Evolutionary conservation across 2,113 vertebrate species (phyloP), one percentile per base, ranked within the genome.

Genomic region (Agelaius phoeniceus): DNA sequence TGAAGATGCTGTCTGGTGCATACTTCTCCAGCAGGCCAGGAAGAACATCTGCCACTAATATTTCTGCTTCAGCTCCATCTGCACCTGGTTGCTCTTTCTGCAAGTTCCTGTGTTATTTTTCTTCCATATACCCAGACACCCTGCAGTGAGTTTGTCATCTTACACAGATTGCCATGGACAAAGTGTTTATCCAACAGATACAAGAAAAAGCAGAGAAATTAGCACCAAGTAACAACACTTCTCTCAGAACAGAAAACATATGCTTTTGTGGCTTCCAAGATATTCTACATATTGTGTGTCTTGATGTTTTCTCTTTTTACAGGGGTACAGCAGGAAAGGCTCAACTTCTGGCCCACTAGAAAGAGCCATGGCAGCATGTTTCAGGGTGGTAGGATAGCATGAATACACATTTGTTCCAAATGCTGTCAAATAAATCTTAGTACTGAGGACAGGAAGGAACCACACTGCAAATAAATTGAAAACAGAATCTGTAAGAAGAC

Each of bases 31-130:
- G 90, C 59, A 79, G 84, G 65, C 84, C 86, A 91, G 81, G 94
- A 93, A 93, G 86, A 97, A 96, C 95, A 96, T 96, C 94, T 96
- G 97, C 91, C 97, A 91, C 41, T 66, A 94, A 31, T 77, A 90
- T 96, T 96, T 93, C 92, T 97, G 84, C 41, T 82, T 91, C 69
- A 94, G 66, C 82, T 94, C 82, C 77, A 35, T 62, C 76, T 82
- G 93, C 94, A 97, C 92, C 90, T 96, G 92, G 55, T 52, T 91
- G 84, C 11, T 95, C 89, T 93, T 83, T 90, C 79, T 79, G 48
- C 55, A 91, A 91, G 84, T 95, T 96, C 90, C 84, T 72, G 71
- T 62, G 75, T 66, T 94, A 71, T 92, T 96, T 92, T 93, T 92
- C 90, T 95, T 89, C 84, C 79, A 48, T 41, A n/a, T 54, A 85